Conservation (phyloP, 2,888 invertebrate genomes). For the Hoplodrina ambigua region DNA sequence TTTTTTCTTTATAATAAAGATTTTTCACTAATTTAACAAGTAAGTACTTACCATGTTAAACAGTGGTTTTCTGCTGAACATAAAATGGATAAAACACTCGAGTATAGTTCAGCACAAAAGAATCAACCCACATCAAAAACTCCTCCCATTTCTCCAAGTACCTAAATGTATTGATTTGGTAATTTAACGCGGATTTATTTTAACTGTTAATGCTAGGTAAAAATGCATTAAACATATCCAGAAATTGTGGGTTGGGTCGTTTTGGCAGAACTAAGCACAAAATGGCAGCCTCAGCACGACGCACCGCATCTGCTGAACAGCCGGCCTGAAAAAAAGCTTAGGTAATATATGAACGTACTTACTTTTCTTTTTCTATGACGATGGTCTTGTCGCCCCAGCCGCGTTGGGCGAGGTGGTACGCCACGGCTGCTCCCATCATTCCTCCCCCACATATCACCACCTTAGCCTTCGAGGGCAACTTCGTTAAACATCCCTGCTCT, state of each 20-base stretch:
- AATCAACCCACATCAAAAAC: no score
- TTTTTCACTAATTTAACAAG: no score
- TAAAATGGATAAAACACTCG: no score
- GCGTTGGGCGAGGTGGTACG: slow-evolving; percentile 95
- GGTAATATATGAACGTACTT: slow-evolving; percentile 64
- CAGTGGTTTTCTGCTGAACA: no score
- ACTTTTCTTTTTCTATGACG: slow-evolving; percentile 96
- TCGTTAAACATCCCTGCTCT: slow-evolving; percentile 74
- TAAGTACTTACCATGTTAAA: no score
- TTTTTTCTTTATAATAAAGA: no score
- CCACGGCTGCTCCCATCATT: slow-evolving; percentile 97
- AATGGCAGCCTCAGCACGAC: neutral
- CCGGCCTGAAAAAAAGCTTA: slow-evolving; percentile 8
- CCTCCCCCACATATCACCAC: slow-evolving; percentile 98
- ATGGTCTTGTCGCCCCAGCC: slow-evolving; percentile 96
- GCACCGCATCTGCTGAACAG: neutral
- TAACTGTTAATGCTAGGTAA: no score
- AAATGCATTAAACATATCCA: no score
- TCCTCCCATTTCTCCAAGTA: no score
- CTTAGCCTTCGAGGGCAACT: slow-evolving; percentile 88
- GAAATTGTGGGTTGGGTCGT: neutral
- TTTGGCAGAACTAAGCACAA: neutral
- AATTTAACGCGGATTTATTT: no score
- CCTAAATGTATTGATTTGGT: no score
- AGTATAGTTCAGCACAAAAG: no score